These are phyloP conservation scores for Camelus bactrianus DNA, from an alignment of 2,113 vertebrate genomes.

Conservation along the genomic window DNA sequence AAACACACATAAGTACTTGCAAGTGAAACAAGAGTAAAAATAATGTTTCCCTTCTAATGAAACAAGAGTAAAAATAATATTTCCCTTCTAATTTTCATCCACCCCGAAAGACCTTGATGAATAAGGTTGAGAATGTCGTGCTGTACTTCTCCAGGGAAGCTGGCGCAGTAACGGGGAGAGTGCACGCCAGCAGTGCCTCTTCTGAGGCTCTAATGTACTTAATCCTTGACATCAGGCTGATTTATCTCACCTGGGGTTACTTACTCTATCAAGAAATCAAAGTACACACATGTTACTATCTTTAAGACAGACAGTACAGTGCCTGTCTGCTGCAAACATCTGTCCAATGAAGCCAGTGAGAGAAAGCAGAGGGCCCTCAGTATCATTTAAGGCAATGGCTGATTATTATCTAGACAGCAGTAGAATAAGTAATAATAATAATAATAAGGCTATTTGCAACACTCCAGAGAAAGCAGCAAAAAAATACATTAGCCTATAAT, in stretches of 20 bases:
- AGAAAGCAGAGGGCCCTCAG: background rate
- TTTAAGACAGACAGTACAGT: background rate
- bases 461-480: background rate
- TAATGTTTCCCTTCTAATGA: background rate
- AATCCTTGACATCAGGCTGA: conserved; percentile 36
- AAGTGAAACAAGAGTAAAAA: background rate
- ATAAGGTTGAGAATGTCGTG: background rate
- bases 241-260: conserved; percentile 41
- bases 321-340: background rate
- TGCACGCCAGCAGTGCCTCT: background rate
- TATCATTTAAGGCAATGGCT: background rate
- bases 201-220: background rate
- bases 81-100: background rate
- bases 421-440: conserved; percentile 28
- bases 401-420: background rate
- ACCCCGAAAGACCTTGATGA: background rate
- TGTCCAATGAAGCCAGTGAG: background rate
- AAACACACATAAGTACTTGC: background rate
- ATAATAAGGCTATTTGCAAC: background rate
- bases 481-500: background rate
- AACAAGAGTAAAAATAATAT: background rate
- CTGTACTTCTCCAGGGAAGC: conserved; percentile 2
- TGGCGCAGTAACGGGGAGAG: accelerated
- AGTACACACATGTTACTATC: background rate
- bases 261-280: conserved; percentile 31